These are phyloP conservation scores for Bruchidius siliquastri DNA, from an alignment of 2,888 invertebrate genomes.

Conservation along the genomic window DNA sequence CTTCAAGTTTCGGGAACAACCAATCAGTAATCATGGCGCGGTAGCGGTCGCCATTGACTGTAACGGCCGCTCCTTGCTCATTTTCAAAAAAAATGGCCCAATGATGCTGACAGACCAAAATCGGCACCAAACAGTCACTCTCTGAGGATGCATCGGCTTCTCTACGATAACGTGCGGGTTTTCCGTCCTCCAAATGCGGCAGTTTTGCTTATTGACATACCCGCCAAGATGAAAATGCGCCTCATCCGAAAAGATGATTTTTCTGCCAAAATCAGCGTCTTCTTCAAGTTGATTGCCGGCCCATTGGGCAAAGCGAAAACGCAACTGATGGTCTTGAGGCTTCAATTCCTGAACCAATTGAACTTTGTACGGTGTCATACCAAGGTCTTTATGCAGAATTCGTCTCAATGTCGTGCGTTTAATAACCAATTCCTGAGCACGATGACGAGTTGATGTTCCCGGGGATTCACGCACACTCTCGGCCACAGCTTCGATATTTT, in stretches of 20 bases:
- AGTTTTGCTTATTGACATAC: not conserved
- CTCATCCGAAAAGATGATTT: not conserved
- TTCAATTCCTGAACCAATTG: slow-evolving; percentile 1
- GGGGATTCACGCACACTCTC: slow-evolving; percentile 1
- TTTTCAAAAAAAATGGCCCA: not conserved
- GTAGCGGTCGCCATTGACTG: not conserved
- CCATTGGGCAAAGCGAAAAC: too few species aligned
- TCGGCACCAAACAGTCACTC: not conserved
- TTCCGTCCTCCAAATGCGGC: not conserved
- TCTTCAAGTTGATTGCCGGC: too few species aligned
- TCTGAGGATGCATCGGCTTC: not conserved
- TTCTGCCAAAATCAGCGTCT: not conserved
- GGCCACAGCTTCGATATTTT: not conserved
- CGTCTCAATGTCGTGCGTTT: not conserved
- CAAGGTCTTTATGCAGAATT: slow-evolving; percentile 1
- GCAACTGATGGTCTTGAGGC: too few species aligned
- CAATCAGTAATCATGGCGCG: not conserved
- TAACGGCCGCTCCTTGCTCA: not conserved
- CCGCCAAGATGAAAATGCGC: not conserved
- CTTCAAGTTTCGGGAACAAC: not conserved
- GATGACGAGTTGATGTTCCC: not conserved
- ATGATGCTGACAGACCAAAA: not conserved
- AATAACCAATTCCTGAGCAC: not conserved
- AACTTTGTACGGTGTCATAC: slow-evolving; percentile 2
- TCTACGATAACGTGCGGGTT: not conserved